These are phyloP conservation scores for Forbesichthys papilliferus DNA, from an alignment of 2,113 vertebrate genomes.

Conservation along the genomic window DNA sequence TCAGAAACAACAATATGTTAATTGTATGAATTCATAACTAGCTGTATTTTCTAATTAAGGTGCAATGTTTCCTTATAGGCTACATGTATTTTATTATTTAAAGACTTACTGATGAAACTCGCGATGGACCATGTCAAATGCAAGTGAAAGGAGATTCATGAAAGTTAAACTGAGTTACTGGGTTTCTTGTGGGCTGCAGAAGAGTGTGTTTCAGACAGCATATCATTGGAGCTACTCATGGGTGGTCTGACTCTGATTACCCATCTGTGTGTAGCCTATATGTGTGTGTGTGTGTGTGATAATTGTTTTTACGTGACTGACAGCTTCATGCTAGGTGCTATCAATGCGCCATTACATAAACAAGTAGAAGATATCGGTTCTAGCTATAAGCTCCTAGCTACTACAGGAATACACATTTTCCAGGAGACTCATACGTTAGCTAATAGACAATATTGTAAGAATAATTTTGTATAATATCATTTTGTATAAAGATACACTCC, in stretches of 20 bases:
- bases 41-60: not conserved
- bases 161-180: not conserved
- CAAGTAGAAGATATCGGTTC: not conserved
- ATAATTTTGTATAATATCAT: no score
- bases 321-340: slow-evolving; percentile 19
- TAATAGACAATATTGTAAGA: no score
- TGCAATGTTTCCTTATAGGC: not conserved
- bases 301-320: slow-evolving; percentile 11
- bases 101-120: no score
- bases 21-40: no score
- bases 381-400: no score
- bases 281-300: no score
- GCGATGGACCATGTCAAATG: not conserved
- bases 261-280: not conserved
- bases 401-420: no score
- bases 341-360: slow-evolving; percentile 8
- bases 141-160: not conserved
- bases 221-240: slow-evolving; percentile 5
- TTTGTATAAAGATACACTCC: no score
- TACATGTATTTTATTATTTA: no score
- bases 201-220: no score
- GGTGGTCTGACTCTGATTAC: slow-evolving; percentile 38
- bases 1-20: not conserved
- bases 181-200: not conserved
- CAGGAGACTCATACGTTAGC: no score